A percentile compares a stretch with the other conserved stretches of the same genome.
phyloP scores from a whole-genome alignment of 1,140 invertebrate species.

The Propsilocerus akamusi region DNA sequence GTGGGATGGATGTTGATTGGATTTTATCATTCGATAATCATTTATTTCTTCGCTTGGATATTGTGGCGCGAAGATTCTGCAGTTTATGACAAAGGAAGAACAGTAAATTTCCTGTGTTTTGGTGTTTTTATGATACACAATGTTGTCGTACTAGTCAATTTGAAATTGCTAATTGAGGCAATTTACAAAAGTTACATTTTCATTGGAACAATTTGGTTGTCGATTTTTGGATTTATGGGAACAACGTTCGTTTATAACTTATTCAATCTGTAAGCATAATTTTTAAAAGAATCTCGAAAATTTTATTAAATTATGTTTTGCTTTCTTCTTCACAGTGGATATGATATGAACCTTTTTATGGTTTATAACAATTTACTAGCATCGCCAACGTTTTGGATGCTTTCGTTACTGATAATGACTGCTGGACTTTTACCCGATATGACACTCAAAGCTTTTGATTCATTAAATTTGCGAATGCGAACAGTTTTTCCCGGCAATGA shows the following conservation, averaged over 20 bases:
- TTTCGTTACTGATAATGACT: slow-evolving; percentile 31
- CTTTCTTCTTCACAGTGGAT: slow-evolving; percentile 25
- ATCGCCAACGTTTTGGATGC: slow-evolving; percentile 38
- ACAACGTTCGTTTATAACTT: slow-evolving; percentile 36
- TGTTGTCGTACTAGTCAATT: slow-evolving; percentile 27
- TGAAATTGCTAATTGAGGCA: slow-evolving; percentile 42
- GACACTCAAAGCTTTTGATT: slow-evolving; percentile 16
- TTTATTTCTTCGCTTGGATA: slow-evolving; percentile 25
- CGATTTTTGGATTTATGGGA: slow-evolving; percentile 36
- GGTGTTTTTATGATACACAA: slow-evolving; percentile 30
- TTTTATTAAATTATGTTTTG: neutral
- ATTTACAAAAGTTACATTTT: slow-evolving; percentile 42
- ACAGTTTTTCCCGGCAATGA: slow-evolving; percentile 17
- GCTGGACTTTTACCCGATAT: slow-evolving; percentile 40
- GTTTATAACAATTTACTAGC: slow-evolving; percentile 36
- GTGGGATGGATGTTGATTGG: slow-evolving; percentile 41
- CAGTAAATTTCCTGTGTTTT: slow-evolving; percentile 26
- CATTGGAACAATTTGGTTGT: slow-evolving; percentile 32
- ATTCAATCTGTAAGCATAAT: slow-evolving; percentile 33
- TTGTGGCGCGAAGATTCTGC: slow-evolving; percentile 23
- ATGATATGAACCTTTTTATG: slow-evolving; percentile 38
- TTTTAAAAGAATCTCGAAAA: neutral
- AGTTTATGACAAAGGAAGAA: slow-evolving; percentile 25
- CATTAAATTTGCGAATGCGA: slow-evolving; percentile 14
- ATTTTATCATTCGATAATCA: slow-evolving; percentile 28